Conservation (phyloP, 2,797 vertebrate species). For the Enteromius radiatus region DNA sequence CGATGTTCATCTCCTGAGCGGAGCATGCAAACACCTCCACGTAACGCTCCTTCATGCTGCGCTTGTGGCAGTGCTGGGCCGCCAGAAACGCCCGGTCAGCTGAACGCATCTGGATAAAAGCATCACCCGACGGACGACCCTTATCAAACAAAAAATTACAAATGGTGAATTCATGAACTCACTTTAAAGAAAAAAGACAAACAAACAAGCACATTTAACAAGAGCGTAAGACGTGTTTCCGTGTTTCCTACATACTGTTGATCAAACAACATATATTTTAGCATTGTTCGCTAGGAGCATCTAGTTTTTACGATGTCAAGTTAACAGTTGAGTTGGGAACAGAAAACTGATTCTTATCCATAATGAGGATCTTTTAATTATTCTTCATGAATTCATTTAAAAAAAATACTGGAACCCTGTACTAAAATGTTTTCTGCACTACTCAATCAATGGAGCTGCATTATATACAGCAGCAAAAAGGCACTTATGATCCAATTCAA, state of each 20-base stretch:
- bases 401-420: not conserved
- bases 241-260: not conserved
- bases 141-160: slow-evolving; percentile 62
- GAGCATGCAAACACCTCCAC: slow-evolving; percentile 98
- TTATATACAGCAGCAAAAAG: not conserved
- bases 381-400: not conserved
- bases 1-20: slow-evolving; percentile 96
- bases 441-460: not conserved
- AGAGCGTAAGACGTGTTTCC: not conserved
- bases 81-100: slow-evolving; percentile 87
- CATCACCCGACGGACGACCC: slow-evolving; percentile 94
- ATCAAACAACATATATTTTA: not conserved
- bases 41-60: slow-evolving; percentile 91
- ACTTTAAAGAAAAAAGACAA: not conserved
- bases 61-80: slow-evolving; percentile 94
- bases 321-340: not conserved
- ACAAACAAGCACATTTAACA: not conserved
- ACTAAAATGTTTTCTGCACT: not conserved
- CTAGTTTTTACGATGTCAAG: not conserved
- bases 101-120: slow-evolving; percentile 97
- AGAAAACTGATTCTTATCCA: not conserved
- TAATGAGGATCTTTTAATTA: not conserved
- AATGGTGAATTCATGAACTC: not conserved
- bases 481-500: not conserved
- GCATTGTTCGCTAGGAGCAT: not conserved